These are phyloP conservation scores for Vannuccia rotundouncinata DNA, from an alignment of 2,888 invertebrate species.

Conservation along the genomic window DNA sequence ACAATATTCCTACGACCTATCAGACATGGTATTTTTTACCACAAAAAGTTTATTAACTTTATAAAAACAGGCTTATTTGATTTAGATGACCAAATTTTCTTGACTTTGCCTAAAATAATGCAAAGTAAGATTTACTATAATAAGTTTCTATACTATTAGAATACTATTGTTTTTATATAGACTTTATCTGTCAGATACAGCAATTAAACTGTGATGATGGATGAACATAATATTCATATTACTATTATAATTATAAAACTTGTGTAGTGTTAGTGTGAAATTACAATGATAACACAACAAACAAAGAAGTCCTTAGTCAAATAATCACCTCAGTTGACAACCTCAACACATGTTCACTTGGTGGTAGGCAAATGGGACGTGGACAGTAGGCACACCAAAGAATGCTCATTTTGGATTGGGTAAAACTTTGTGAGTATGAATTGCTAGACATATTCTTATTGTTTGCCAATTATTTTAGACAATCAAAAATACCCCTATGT, in stretches of 20 bases:
- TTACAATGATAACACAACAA: conserved; percentile 2
- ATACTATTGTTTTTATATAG: too few species aligned
- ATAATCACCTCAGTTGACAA: conserved; percentile 7
- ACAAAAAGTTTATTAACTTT: too few species aligned
- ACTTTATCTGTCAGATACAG: conserved; percentile 2
- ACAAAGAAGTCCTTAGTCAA: neutral
- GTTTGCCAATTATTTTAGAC: too few species aligned
- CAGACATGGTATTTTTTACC: too few species aligned
- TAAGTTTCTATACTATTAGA: neutral
- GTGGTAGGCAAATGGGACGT: neutral
- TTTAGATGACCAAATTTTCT: too few species aligned
- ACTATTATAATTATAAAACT: neutral
- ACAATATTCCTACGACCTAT: too few species aligned
- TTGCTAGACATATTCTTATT: too few species aligned
- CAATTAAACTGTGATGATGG: neutral
- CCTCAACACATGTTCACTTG: conserved; percentile 3
- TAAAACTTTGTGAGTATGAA: too few species aligned
- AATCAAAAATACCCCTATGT: too few species aligned
- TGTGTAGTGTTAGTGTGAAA: neutral
- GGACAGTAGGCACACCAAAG: neutral
- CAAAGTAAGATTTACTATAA: neutral
- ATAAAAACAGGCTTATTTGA: too few species aligned
- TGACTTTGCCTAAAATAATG: too few species aligned
- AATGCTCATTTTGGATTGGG: neutral
- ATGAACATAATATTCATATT: neutral